A percentile compares a stretch with the other conserved stretches of the same genome.
Conservation (phyloP, 1,140 invertebrate genomes). For the Drosophila jambulina region DNA sequence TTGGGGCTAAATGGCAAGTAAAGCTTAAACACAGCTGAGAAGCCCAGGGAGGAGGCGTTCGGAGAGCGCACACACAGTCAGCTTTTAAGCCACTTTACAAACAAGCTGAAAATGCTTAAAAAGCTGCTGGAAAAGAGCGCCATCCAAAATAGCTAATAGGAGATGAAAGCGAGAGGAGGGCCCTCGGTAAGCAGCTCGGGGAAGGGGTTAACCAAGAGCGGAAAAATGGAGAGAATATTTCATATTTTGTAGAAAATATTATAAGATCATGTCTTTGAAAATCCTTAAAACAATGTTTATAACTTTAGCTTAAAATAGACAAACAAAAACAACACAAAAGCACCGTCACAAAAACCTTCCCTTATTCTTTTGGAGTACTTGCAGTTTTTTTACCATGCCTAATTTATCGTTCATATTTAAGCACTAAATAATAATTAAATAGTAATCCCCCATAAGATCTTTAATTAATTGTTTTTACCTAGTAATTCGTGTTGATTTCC, state of each 20-base stretch:
- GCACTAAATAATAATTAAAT: background rate
- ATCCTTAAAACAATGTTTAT: background rate
- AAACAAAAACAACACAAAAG: background rate
- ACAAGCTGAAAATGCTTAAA: slow-evolving; percentile 65
- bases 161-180: background rate
- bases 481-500: background rate
- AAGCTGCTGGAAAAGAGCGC: slow-evolving; percentile 10
- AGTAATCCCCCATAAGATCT: background rate
- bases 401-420: too few species aligned
- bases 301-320: too few species aligned
- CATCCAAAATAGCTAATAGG: slow-evolving; percentile 42
- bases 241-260: background rate
- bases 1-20: slow-evolving; percentile 62
- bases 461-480: background rate
- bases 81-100: slow-evolving; percentile 72
- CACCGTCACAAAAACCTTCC: background rate
- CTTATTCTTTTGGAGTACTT: background rate
- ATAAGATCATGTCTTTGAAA: background rate
- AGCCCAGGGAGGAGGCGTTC: background rate
- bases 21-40: slow-evolving; percentile 54
- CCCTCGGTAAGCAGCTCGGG: too few species aligned
- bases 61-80: slow-evolving; percentile 21
- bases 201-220: background rate
- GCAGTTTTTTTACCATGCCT: background rate
- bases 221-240: background rate